These are phyloP conservation scores for Heptranchias perlo DNA, from an alignment of 2,113 vertebrate species.

Conservation along the genomic window DNA sequence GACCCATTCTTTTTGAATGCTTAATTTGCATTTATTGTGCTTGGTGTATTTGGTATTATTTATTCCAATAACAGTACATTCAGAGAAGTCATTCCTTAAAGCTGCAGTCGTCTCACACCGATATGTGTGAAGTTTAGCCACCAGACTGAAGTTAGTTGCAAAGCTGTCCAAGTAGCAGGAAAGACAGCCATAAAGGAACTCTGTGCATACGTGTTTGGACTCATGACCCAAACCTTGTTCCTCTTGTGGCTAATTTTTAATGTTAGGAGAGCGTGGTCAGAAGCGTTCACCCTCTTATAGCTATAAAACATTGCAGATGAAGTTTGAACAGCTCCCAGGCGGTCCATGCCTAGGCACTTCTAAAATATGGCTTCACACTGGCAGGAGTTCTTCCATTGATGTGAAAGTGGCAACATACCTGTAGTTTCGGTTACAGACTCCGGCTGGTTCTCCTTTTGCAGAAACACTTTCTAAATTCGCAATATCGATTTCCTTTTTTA, in stretches of 20 bases:
- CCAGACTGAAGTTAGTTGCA: background rate
- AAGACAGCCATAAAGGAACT: background rate
- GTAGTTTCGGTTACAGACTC: too few species aligned
- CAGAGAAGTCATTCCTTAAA: too few species aligned
- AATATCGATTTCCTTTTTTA: background rate
- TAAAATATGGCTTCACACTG: background rate
- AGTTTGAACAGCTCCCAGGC: background rate
- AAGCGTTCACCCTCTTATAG: background rate
- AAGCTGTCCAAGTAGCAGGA: background rate
- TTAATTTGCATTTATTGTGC: background rate
- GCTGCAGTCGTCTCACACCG: background rate
- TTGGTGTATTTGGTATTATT: background rate
- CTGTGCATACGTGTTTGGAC: background rate
- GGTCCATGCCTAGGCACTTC: background rate
- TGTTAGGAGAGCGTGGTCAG: background rate
- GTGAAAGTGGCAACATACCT: too few species aligned
- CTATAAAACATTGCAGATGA: background rate
- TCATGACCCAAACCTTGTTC: background rate
- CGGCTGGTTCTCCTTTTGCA: too few species aligned
- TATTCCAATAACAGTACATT: background rate
- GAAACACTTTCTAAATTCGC: background rate
- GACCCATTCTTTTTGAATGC: background rate
- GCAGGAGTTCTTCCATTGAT: too few species aligned
- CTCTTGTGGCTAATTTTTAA: background rate
- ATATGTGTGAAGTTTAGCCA: background rate